Evolutionary conservation across 2,888 invertebrate species (phyloP).

Genomic region (Leptopilina syphax): DNA sequence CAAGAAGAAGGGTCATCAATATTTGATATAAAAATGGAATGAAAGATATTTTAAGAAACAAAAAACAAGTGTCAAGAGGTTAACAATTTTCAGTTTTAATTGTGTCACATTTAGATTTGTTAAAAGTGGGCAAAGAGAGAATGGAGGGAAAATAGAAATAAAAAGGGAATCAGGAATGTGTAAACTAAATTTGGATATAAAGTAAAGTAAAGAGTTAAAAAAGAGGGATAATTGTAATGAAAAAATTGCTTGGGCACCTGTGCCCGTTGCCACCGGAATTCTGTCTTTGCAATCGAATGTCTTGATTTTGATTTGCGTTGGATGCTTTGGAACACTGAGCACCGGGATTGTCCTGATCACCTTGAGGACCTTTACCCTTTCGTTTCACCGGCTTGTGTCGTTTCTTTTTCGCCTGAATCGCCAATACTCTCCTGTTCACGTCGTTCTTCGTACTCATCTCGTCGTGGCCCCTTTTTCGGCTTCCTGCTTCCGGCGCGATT

Average conservation of each 20-base stretch:
- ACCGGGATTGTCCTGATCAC: conserved; percentile 75
- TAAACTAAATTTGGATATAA: background rate
- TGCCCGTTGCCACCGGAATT: conserved; percentile 69
- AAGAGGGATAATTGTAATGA: background rate
- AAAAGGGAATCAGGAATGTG: background rate
- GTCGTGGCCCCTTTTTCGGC: conserved; percentile 50
- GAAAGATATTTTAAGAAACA: too few species aligned
- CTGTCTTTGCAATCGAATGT: conserved; percentile 46
- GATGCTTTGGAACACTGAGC: conserved; percentile 67
- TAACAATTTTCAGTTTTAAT: background rate
- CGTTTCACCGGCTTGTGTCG: conserved; percentile 92
- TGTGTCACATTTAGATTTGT: background rate
- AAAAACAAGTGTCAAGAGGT: background rate
- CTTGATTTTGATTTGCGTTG: conserved; percentile 55
- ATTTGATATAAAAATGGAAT: too few species aligned
- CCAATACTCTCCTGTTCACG: conserved; percentile 93
- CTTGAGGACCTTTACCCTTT: conserved; percentile 84
- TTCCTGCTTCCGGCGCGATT: conserved; percentile 42
- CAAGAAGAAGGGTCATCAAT: too few species aligned
- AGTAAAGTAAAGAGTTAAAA: background rate
- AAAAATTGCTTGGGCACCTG: conserved; percentile 61
- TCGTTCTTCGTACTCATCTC: conserved; percentile 92
- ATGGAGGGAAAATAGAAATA: background rate
- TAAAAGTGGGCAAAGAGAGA: background rate
- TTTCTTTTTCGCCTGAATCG: conserved; percentile 95